Evolutionary conservation across 2,113 vertebrate species (phyloP).

Genomic region (Phaethornis superciliosus): DNA sequence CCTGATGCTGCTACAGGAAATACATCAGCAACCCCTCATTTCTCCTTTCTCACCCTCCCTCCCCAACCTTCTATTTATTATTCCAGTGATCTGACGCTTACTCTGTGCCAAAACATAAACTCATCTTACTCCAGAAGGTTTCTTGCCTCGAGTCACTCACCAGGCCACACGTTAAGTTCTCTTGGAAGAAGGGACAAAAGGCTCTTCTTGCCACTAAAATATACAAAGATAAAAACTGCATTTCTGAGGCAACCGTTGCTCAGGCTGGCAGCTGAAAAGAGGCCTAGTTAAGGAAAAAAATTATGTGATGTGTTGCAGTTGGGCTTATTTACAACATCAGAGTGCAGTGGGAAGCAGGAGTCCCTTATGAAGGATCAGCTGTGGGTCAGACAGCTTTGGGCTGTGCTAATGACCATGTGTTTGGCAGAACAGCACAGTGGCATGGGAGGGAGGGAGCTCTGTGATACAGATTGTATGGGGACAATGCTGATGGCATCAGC

Average conservation of each 20-base stretch:
- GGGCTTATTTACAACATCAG: not conserved
- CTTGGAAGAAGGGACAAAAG: not conserved
- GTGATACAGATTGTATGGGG: not conserved
- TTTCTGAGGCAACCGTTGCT: not conserved
- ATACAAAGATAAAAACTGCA: not conserved
- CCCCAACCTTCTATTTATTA: not conserved
- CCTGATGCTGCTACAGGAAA: not conserved
- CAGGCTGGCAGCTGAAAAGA: not conserved
- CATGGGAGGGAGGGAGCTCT: not conserved
- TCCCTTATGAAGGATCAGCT: not conserved
- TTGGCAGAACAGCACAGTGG: not conserved
- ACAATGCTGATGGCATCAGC: not conserved
- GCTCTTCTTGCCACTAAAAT: not conserved
- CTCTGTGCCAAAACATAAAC: not conserved
- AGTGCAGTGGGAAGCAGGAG: not conserved
- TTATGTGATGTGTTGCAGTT: fast-evolving
- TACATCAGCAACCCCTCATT: not conserved
- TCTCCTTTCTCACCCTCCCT: not conserved
- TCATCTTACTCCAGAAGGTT: not conserved
- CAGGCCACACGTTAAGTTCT: not conserved
- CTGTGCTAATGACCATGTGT: not conserved
- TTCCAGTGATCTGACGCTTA: not conserved
- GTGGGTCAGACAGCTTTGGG: not conserved
- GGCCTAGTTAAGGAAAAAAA: not conserved
- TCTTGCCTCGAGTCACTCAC: not conserved